These are phyloP conservation scores for Hecatera dysodea DNA, from an alignment of 2,888 invertebrate genomes.

Conservation along the genomic window DNA sequence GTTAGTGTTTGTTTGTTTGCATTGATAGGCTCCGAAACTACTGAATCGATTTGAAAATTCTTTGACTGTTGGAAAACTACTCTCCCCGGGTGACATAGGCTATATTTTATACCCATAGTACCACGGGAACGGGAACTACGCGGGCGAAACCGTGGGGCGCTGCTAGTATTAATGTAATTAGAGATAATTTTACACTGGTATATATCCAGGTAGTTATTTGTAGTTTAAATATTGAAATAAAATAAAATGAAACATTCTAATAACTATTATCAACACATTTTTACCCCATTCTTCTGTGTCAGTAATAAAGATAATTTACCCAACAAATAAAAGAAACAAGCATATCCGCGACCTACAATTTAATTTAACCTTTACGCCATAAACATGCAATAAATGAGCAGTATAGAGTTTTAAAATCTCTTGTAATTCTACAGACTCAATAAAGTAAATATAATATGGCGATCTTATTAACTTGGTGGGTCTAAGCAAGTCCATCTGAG, in stretches of 20 bases:
- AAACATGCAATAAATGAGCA: constrained; percentile 5
- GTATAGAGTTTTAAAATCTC: background rate
- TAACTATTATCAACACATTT: background rate
- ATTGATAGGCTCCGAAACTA: too few species aligned
- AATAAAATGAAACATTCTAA: background rate
- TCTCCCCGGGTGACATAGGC: too few species aligned
- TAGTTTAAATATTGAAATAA: too few species aligned
- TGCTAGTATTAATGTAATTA: too few species aligned
- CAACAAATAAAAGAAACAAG: background rate
- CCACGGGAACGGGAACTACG: too few species aligned
- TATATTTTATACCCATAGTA: too few species aligned
- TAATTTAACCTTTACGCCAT: constrained; percentile 19
- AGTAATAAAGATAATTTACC: background rate
- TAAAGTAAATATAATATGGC: constrained; percentile 37
- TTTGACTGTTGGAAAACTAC: too few species aligned
- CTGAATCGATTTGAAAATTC: too few species aligned
- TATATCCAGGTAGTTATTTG: too few species aligned
- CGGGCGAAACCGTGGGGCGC: too few species aligned
- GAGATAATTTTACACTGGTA: too few species aligned
- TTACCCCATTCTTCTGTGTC: background rate
- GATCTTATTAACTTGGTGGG: constrained; percentile 48
- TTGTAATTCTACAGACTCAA: background rate
- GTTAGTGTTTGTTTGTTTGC: too few species aligned
- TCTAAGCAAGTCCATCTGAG: constrained; percentile 37
- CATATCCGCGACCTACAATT: background rate